These are phyloP conservation scores for Sabellastarte sp. DNA, from an alignment of 2,888 invertebrate species.

Conservation along the genomic window DNA sequence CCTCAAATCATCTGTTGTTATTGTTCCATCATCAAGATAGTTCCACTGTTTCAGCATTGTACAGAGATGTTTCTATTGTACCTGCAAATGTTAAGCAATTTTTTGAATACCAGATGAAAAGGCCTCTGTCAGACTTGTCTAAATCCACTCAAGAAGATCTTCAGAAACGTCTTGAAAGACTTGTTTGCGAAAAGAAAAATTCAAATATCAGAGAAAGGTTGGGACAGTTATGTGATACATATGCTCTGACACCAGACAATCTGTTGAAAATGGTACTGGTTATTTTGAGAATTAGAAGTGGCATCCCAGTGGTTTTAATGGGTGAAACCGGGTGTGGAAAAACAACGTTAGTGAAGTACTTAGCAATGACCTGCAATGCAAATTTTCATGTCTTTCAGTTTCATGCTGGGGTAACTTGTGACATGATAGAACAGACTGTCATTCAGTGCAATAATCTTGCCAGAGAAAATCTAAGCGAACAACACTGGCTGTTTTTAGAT, in stretches of 20 bases:
- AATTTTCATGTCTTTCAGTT: background rate
- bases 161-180: background rate
- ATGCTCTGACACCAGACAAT: background rate
- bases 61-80: background rate
- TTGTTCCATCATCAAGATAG: constrained; percentile 9
- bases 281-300: background rate
- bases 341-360: constrained; percentile 14
- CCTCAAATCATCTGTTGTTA: constrained; percentile 13
- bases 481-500: constrained; percentile 18
- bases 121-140: background rate
- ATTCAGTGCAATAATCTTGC: background rate
- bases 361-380: constrained; percentile 6
- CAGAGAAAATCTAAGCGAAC: background rate
- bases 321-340: constrained; percentile 23
- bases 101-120: background rate
- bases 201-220: background rate
- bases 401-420: background rate
- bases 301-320: constrained; percentile 16
- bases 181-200: background rate
- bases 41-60: background rate
- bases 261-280: background rate
- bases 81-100: background rate
- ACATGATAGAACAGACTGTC: background rate
- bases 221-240: background rate
- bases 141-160: background rate